Conservation (phyloP, 2,888 invertebrate species). For the Schizaphis graminum region DNA sequence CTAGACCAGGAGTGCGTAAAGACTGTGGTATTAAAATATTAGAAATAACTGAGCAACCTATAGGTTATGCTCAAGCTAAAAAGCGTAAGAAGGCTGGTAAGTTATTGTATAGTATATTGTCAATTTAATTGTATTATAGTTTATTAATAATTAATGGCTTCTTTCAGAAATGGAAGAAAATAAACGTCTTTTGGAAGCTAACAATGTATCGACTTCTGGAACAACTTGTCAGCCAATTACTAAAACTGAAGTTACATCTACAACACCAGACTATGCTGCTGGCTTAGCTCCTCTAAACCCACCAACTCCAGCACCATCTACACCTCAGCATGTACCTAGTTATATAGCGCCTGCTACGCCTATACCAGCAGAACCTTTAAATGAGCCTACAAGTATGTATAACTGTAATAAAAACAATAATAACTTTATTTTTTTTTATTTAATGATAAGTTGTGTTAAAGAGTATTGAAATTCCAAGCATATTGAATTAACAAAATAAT, state of each 20-base stretch:
- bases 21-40: constrained; percentile 95
- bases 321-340: constrained; percentile 67
- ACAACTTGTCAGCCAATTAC: constrained; percentile 68
- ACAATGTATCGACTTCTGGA: constrained; percentile 53
- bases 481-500: neutral
- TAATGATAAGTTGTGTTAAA: neutral
- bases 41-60: constrained; percentile 93
- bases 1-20: constrained; percentile 79
- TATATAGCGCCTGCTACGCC: constrained; percentile 71
- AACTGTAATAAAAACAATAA: neutral
- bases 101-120: constrained; percentile 58
- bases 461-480: neutral
- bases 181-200: constrained; percentile 72
- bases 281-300: constrained; percentile 79
- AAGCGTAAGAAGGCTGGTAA: constrained; percentile 86
- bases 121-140: constrained; percentile 11
- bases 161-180: constrained; percentile 73
- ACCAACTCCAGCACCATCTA: constrained; percentile 70
- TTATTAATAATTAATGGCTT: neutral
- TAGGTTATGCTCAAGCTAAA: constrained; percentile 87
- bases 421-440: neutral
- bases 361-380: constrained; percentile 49
- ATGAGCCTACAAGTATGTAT: constrained; percentile 53
- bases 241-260: constrained; percentile 75
- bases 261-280: constrained; percentile 87